Evolutionary conservation across 2,888 invertebrate species (phyloP).

Genomic region (Leptinotarsa rubiginosa): DNA sequence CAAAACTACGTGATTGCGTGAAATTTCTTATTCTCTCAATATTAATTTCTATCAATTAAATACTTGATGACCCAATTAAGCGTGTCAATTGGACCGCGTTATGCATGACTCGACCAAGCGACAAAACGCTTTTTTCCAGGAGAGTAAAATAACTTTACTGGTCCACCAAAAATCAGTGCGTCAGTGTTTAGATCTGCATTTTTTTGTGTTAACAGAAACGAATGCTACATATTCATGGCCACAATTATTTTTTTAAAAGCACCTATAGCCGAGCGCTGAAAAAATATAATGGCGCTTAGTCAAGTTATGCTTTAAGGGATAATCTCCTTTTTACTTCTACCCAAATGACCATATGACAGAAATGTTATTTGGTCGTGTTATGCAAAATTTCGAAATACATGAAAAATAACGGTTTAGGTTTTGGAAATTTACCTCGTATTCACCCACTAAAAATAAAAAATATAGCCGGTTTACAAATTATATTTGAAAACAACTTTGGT

Average conservation of each 20-base stretch:
- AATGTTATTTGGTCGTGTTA: too few species aligned
- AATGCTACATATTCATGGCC: neutral
- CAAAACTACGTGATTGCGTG: too few species aligned
- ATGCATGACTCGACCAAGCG: conserved; percentile 14
- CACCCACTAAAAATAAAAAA: conserved; percentile 6
- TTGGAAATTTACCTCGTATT: conserved; percentile 13
- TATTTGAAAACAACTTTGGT: conserved; percentile 8
- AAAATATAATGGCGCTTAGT: conserved; percentile 10
- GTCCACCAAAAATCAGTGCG: conserved; percentile 13
- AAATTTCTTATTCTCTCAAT: too few species aligned
- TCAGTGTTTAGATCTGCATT: conserved; percentile 7
- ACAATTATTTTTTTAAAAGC: conserved; percentile 7
- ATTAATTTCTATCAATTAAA: too few species aligned
- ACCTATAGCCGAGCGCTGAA: conserved; percentile 11
- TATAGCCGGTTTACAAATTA: conserved; percentile 11
- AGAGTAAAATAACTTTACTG: conserved; percentile 13
- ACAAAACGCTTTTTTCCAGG: conserved; percentile 17
- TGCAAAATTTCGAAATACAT: neutral
- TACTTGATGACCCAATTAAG: too few species aligned
- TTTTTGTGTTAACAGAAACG: conserved; percentile 11
- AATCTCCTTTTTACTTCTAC: conserved; percentile 11
- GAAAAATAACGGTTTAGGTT: conserved; percentile 12
- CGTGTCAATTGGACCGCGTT: conserved; percentile 1
- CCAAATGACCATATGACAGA: conserved; percentile 7
- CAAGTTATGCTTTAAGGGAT: conserved; percentile 11